Conservation (phyloP, 2,888 invertebrate species). For the Drosophila percnosoma region DNA sequence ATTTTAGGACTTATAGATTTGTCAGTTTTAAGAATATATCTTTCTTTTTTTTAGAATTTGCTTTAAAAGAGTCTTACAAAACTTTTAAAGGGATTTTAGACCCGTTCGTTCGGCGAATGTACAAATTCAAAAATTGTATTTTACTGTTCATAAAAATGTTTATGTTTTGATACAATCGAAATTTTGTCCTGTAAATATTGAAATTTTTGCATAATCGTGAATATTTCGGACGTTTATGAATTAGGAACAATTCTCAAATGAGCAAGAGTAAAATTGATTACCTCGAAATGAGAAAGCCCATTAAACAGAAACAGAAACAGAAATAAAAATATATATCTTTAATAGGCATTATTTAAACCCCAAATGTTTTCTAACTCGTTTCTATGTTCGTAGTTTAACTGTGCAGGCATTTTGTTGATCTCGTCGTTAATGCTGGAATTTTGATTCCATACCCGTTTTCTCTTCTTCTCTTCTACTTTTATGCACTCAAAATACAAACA, state of each 20-base stretch:
- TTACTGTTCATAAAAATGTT: not conserved
- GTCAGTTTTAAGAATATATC: not conserved
- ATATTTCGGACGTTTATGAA: not conserved
- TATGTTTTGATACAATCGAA: not conserved
- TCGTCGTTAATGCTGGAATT: conserved; percentile 81
- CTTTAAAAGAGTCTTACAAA: not conserved
- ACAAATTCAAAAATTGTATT: not conserved
- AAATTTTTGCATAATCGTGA: not conserved
- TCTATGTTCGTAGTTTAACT: conserved; percentile 47
- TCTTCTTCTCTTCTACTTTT: conserved; percentile 77
- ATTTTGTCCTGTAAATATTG: not conserved
- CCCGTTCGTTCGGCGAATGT: not conserved
- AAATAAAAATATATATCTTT: not conserved
- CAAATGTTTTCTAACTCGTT: conserved; percentile 10
- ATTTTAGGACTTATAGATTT: too few species aligned
- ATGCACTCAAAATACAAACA: conserved; percentile 51
- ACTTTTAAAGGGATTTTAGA: not conserved
- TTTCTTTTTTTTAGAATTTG: not conserved
- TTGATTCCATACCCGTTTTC: conserved; percentile 80
- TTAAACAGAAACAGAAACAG: not conserved
- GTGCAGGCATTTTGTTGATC: conserved; percentile 47
- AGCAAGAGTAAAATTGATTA: not conserved
- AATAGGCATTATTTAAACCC: not conserved
- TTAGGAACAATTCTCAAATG: not conserved
- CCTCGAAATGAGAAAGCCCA: not conserved